phyloP scores from a whole-genome alignment of 2,113 vertebrate genomes.

The Callorhinus ursinus region DNA sequence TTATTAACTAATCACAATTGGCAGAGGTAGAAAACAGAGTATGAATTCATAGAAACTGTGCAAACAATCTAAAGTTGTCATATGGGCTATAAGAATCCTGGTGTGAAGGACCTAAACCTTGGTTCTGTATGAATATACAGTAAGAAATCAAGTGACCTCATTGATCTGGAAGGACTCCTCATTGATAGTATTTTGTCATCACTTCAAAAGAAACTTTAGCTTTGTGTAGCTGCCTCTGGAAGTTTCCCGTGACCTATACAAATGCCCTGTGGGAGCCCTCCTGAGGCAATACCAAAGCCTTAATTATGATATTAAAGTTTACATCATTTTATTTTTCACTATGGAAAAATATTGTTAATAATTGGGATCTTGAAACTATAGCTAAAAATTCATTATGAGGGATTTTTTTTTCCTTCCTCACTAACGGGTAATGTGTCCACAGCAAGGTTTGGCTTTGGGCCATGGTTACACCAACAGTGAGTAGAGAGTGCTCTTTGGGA shows the following conservation, averaged over 20 bases:
- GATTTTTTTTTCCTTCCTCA: not conserved
- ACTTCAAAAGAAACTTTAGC: not conserved
- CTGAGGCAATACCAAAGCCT: not conserved
- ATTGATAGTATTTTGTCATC: not conserved
- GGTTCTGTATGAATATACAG: not conserved
- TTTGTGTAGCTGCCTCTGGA: not conserved
- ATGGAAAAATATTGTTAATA: not conserved
- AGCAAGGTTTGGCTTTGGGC: not conserved
- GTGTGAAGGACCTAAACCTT: not conserved
- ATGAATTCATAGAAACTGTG: not conserved
- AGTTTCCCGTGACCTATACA: not conserved
- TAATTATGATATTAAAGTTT: not conserved
- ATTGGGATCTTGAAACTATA: not conserved
- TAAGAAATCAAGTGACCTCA: not conserved
- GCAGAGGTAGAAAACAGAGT: not conserved
- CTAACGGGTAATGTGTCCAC: not conserved
- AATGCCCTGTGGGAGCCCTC: accelerated
- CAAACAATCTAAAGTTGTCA: too few relatives aligned
- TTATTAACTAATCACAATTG: not conserved
- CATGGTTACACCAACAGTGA: not conserved
- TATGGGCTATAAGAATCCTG: not conserved
- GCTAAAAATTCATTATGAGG: not conserved
- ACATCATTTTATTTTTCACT: not conserved
- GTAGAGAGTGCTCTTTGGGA: not conserved
- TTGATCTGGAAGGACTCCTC: not conserved